Evolutionary conservation across 2,888 invertebrate genomes (phyloP), one percentile per base, ranked within the genome.

Genomic region (Thyatira batis): DNA sequence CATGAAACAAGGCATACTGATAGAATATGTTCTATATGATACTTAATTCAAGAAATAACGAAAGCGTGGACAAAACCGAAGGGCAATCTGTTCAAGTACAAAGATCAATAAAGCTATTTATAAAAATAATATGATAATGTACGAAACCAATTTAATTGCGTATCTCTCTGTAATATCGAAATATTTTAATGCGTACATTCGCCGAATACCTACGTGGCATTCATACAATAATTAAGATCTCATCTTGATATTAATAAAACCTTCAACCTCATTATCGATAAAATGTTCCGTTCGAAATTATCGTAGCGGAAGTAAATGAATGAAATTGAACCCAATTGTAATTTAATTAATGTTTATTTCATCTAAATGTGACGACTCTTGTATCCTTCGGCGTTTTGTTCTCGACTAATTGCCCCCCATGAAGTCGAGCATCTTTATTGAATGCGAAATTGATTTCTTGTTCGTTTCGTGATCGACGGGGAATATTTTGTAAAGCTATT

Each of bases 331-430:
- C 49, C 48, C 23, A 52, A 46, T 48, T 21, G 13, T 43, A 49
- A 53, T 53, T 33, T 65, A 55, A 62, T 65, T 60, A 53, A 62
- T 57, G 51, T 52, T 50, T 44, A 51, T 52, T 51, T 25, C 49
- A 39, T 57, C 20, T 20, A 20, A 43, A 28, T 27, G 21, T 30
- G 45, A 51, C 50, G 50, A 45, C 25, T 28, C 6, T 5, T 17
- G 17, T 39, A 39, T 17, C 39, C 25, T 55, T 50, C 21, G 49
- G 20, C 33, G 33, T 55, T 59, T 65, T 67, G 61, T 67, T 55
- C 51, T 49, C 43, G 44, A 44, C 39, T 54, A 55, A 63, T 57
- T 61, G 53, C 56, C 30, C 43, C 21, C 30, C 11, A 17, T 17
- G 10, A 44, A 53, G 51, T 39, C 28, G 50, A 51, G 30, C 20